These are phyloP conservation scores for Eulimnadia texana DNA, from an alignment of 1,140 invertebrate genomes.

Conservation along the genomic window DNA sequence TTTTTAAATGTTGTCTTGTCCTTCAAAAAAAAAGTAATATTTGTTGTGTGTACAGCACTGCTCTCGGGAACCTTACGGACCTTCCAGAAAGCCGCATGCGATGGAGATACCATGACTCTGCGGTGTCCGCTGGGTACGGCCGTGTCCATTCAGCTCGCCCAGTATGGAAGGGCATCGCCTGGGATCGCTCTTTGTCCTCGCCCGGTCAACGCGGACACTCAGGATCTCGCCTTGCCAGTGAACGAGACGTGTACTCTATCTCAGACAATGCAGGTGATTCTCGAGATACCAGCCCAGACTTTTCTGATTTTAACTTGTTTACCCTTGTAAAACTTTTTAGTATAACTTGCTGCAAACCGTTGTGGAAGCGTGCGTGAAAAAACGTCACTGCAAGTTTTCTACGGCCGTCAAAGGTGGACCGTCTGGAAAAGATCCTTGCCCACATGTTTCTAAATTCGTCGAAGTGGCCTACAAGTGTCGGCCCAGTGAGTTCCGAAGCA, in stretches of 20 bases:
- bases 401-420: conserved; percentile 44
- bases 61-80: conserved; percentile 73
- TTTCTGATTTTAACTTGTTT: background rate
- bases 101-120: conserved; percentile 65
- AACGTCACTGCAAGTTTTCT: conserved; percentile 69
- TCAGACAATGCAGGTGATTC: conserved; percentile 7
- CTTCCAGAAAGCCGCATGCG: conserved; percentile 72
- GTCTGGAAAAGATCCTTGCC: conserved; percentile 21
- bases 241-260: conserved; percentile 13
- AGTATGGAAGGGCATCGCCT: conserved; percentile 32
- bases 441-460: conserved; percentile 52
- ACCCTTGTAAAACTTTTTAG: conserved; percentile 34
- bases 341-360: conserved; percentile 84
- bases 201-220: background rate
- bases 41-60: conserved; percentile 36
- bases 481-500: conserved; percentile 79
- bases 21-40: background rate
- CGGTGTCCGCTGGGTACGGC: conserved; percentile 71
- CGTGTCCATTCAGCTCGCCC: conserved; percentile 69
- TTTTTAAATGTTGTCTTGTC: too few relatives aligned
- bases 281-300: background rate
- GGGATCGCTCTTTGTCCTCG: conserved; percentile 9
- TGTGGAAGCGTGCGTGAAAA: conserved; percentile 79
- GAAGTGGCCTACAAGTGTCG: conserved; percentile 87
- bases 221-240: background rate